Evolutionary conservation across 1,140 invertebrate genomes (phyloP).

Genomic region (Drosophila orena): DNA sequence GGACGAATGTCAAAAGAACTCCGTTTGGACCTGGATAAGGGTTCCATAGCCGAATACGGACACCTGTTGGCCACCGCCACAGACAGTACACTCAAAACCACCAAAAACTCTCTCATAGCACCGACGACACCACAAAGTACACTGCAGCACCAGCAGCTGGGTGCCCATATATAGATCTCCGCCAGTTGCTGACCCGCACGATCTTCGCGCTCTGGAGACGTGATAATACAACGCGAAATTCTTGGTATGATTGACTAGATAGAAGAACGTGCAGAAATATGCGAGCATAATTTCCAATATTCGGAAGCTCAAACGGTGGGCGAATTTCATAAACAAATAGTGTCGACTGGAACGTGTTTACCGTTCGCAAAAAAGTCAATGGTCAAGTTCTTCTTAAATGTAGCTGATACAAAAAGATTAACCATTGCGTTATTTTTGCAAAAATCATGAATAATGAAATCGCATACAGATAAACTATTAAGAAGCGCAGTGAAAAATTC

Average conservation of each 20-base stretch:
- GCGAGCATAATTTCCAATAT: constrained; percentile 45
- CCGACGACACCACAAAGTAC: constrained; percentile 12
- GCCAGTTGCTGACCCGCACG: constrained; percentile 38
- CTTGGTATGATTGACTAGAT: constrained; percentile 65
- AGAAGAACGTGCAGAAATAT: constrained; percentile 42
- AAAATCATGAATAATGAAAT: constrained; percentile 2
- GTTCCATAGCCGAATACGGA: constrained; percentile 32
- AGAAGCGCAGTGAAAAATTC: background rate
- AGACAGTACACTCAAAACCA: constrained; percentile 14
- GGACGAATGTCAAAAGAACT: constrained; percentile 37
- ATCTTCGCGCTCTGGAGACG: constrained; percentile 33
- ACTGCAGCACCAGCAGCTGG: constrained; percentile 28
- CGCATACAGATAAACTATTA: background rate
- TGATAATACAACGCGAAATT: constrained; percentile 49
- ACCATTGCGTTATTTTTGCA: background rate
- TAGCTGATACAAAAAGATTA: constrained; percentile 2
- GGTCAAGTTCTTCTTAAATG: constrained; percentile 19
- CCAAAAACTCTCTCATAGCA: constrained; percentile 32
- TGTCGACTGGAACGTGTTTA: constrained; percentile 38
- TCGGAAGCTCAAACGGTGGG: constrained; percentile 5
- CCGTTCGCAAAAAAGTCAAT: constrained; percentile 1
- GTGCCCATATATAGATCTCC: constrained; percentile 48
- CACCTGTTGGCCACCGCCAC: constrained; percentile 27
- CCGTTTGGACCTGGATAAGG: constrained; percentile 26
- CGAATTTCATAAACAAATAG: constrained; percentile 10